Percentiles rank a stretch among this genome's conserved stretches.
Conservation (phyloP, 1,140 invertebrate genomes). For the Drosophila insularis region DNA sequence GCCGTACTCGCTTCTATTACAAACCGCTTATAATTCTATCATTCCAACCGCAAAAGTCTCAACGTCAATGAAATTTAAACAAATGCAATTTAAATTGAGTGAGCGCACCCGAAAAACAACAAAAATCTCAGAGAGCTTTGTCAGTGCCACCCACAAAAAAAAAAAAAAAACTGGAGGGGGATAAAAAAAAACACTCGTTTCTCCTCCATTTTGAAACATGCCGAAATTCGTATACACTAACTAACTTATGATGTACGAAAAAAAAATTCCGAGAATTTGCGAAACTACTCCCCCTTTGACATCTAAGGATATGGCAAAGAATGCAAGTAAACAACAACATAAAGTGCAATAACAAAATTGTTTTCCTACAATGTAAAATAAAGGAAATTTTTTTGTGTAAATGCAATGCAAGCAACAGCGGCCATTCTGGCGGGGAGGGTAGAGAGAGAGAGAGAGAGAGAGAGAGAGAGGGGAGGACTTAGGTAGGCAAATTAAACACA, state of each 20-base stretch:
- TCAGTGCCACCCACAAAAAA: conserved; percentile 31
- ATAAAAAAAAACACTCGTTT: neutral
- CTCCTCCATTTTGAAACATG: neutral
- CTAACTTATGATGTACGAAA: neutral
- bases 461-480: neutral
- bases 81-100: conserved; percentile 64
- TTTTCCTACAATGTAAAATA: conserved; percentile 34
- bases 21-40: conserved; percentile 14
- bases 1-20: neutral
- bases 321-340: conserved; percentile 10
- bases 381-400: conserved; percentile 51
- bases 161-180: no score
- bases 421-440: neutral
- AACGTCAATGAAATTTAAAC: conserved; percentile 55
- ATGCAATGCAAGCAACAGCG: conserved; percentile 45
- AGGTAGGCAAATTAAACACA: conserved; percentile 54
- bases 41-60: conserved; percentile 38
- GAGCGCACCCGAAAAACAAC: conserved; percentile 21
- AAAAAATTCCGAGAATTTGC: no score
- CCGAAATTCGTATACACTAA: neutral
- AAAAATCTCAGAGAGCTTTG: conserved; percentile 27
- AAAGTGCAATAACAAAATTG: conserved; percentile 43
- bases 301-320: neutral
- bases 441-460: neutral
- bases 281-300: no score